phyloP scores from a whole-genome alignment of 2,888 invertebrate genomes.

The Chrysolina haemoptera region DNA sequence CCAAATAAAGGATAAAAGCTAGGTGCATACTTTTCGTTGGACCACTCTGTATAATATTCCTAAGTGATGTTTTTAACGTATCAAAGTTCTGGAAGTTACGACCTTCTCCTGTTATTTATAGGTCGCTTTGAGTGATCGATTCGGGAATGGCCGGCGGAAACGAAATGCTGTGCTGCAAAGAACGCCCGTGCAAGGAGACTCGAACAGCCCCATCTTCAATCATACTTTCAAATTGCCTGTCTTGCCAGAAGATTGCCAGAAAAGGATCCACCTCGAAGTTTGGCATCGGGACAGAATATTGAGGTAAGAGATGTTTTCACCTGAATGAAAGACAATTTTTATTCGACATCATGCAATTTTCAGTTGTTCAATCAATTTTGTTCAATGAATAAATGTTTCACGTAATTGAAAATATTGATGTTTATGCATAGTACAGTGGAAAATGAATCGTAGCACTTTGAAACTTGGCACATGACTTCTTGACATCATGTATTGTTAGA shows the following conservation, averaged over 20 bases:
- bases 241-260: slow-evolving; percentile 70
- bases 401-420: too few relatives aligned
- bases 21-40: too few relatives aligned
- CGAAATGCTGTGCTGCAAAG: slow-evolving; percentile 77
- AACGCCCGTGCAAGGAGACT: slow-evolving; percentile 86
- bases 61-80: background rate
- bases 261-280: slow-evolving; percentile 79
- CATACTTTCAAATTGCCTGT: slow-evolving; percentile 82
- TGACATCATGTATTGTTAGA: too few relatives aligned
- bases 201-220: slow-evolving; percentile 84
- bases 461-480: too few relatives aligned
- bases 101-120: slow-evolving; percentile 56
- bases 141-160: slow-evolving; percentile 59
- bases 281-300: slow-evolving; percentile 89
- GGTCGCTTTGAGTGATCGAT: slow-evolving; percentile 73
- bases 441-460: too few relatives aligned
- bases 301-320: slow-evolving; percentile 75
- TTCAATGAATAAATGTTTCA: too few relatives aligned
- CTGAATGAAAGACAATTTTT: too few relatives aligned
- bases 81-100: background rate
- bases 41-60: slow-evolving; percentile 6
- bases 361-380: too few relatives aligned
- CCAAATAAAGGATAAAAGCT: too few relatives aligned
- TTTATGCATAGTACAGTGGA: too few relatives aligned
- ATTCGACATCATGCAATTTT: too few relatives aligned